Percentiles rank a stretch among this genome's conserved stretches.
Conservation (phyloP, 2,888 invertebrate species). For the Danaus chrysippus region DNA sequence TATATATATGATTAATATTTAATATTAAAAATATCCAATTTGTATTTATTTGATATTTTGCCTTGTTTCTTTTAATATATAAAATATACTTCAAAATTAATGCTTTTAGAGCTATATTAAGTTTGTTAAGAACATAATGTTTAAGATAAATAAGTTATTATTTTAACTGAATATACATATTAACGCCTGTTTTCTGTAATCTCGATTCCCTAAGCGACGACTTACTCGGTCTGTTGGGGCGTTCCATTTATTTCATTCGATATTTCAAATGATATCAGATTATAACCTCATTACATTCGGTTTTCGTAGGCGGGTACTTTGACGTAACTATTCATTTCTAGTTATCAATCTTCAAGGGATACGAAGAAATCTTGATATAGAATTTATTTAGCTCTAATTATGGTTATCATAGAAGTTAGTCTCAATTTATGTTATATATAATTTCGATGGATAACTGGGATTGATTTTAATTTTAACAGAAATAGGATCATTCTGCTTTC, state of each 20-base stretch:
- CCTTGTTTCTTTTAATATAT: too few species aligned
- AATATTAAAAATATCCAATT: too few species aligned
- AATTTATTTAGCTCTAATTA: conserved; percentile 34
- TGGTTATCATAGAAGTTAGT: conserved; percentile 26
- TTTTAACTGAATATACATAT: neutral
- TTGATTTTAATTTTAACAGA: neutral
- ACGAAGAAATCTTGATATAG: conserved; percentile 34
- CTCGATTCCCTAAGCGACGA: conserved; percentile 29
- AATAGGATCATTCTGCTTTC: neutral
- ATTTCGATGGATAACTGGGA: neutral
- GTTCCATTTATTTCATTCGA: conserved; percentile 51
- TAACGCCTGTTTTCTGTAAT: conserved; percentile 15
- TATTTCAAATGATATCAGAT: conserved; percentile 63
- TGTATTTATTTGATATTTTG: too few species aligned
- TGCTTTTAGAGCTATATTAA: too few species aligned
- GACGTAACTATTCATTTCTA: conserved; percentile 47
- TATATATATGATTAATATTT: too few species aligned
- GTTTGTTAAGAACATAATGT: too few species aligned
- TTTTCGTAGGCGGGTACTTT: conserved; percentile 54
- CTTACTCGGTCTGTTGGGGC: conserved; percentile 48
- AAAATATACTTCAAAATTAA: too few species aligned
- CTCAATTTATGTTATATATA: conserved; percentile 16
- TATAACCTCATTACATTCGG: conserved; percentile 58
- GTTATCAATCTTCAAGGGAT: conserved; percentile 39
- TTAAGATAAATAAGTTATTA: neutral